phyloP scores from a whole-genome alignment of 2,888 invertebrate species.

The Dryadula phaetusa region DNA sequence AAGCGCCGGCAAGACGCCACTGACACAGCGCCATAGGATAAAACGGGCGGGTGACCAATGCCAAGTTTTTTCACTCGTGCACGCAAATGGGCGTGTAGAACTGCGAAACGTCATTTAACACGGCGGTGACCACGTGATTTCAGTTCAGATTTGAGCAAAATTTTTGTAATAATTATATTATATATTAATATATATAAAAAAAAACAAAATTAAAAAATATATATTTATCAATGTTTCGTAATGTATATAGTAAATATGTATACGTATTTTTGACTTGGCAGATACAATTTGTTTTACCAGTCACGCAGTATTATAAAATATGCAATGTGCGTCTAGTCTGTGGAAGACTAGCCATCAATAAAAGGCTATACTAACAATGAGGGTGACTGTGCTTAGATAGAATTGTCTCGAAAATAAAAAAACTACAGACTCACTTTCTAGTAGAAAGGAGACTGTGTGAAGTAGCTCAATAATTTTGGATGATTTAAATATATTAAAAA shows the following conservation, averaged over 20 bases:
- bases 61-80: conserved; percentile 72
- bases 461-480: not conserved
- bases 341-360: not conserved
- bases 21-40: conserved; percentile 65
- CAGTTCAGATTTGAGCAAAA: conserved; percentile 30
- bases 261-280: too few relatives aligned
- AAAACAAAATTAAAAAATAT: too few relatives aligned
- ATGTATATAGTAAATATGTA: too few relatives aligned
- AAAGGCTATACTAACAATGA: not conserved
- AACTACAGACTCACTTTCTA: not conserved
- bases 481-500: not conserved
- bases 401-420: not conserved
- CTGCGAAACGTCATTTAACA: conserved; percentile 55
- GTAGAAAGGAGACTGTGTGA: not conserved
- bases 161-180: not conserved
- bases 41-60: conserved; percentile 61
- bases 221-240: too few relatives aligned
- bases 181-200: too few relatives aligned
- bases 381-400: not conserved
- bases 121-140: conserved; percentile 48
- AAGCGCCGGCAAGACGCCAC: conserved; percentile 56
- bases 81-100: conserved; percentile 62
- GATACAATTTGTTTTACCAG: conserved; percentile 4
- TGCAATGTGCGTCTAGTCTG: not conserved
- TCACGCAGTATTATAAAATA: not conserved